Evolutionary conservation across 2,888 invertebrate species (phyloP), one percentile per base, ranked within the genome.

Genomic region (Diabrotica balteata): DNA sequence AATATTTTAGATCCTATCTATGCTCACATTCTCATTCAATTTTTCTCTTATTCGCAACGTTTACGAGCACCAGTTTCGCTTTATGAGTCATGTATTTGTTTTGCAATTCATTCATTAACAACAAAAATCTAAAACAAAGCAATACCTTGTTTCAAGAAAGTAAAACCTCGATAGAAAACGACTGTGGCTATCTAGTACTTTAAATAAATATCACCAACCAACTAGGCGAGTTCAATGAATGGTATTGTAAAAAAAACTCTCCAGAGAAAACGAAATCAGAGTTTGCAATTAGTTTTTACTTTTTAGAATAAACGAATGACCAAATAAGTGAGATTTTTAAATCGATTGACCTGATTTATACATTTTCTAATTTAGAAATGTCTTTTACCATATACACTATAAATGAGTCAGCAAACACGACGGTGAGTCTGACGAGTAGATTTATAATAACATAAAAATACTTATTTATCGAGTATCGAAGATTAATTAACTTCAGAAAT

Each of bases 261-360:
- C 47, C 47, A 47, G 47, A 47, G 47, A 47, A 47, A 47, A 47
- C 47, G 47, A 47, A 47, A 47, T 10, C 10, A 7, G 51, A 11
- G 7, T 10, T 51, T 51, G 10, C 51, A 51, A 51, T 51, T 51
- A 51, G 51, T 51, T 51, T 51, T 51, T 11, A 51, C 51, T 51
- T 51, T 51, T 51, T n/a, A n/a, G 2, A 7, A 51, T 51, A 11
- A 51, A 11, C 51, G 10, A 51, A 51, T 11, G 51, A 51, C 11
- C 10, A 11, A 51, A 51, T 11, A 51, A 51, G n/a, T 11, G 11
- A 51, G 10, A 51, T 51, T 51, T 51, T 11, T 11, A 51, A 51
- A 51, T 32, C 51, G 11, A 51, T 51, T 11, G 11, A 51, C 51
- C 51, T 11, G 51, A 11, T 51, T 51, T 11, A 5, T 4, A 51